These are phyloP conservation scores for Tenthredo livida DNA, from an alignment of 2,888 invertebrate species.

Conservation along the genomic window DNA sequence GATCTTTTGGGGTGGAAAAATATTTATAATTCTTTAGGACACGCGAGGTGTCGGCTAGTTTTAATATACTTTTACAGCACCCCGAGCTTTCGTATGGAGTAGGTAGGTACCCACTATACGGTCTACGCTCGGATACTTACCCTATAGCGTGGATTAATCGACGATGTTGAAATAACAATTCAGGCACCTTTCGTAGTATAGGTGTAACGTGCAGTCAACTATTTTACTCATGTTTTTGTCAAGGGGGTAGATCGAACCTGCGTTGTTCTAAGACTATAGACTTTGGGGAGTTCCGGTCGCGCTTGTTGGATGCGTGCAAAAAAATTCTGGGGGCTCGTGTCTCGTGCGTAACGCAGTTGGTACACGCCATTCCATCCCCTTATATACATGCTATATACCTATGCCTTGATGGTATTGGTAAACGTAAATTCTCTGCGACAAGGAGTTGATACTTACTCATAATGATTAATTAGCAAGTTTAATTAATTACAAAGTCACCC, in stretches of 20 bases:
- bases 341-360: conserved; percentile 20
- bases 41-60: conserved; percentile 29
- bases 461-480: conserved; percentile 49
- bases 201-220: conserved; percentile 2
- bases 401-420: conserved; percentile 15
- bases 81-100: not conserved
- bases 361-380: conserved; percentile 1
- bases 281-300: not conserved
- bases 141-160: conserved; percentile 17
- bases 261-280: conserved; percentile 29
- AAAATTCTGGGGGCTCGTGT: conserved; percentile 23
- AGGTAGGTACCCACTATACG: too few species aligned
- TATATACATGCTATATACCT: not conserved
- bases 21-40: conserved; percentile 42
- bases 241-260: not conserved
- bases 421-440: conserved; percentile 39
- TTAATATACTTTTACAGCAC: not conserved
- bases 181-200: not conserved
- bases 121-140: not conserved
- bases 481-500: conserved; percentile 48
- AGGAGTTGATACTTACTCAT: conserved; percentile 15
- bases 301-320: conserved; percentile 13
- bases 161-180: conserved; percentile 34
- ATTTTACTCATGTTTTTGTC: conserved; percentile 33
- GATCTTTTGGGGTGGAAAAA: conserved; percentile 5